Conservation (phyloP, 2,888 invertebrate genomes). For the Chrysina gloriosa region DNA sequence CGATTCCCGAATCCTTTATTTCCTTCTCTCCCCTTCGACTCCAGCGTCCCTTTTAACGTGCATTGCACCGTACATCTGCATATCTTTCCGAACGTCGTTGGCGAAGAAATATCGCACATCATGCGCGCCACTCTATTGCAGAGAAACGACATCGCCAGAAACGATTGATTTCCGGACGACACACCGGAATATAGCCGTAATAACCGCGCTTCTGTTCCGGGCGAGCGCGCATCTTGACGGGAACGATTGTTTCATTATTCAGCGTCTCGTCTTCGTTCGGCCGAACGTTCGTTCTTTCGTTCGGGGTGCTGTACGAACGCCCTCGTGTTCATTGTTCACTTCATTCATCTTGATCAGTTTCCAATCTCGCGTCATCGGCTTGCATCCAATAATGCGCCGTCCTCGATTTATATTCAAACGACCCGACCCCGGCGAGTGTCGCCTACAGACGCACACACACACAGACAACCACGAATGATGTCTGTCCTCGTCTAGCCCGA, state of each 20-base stretch:
- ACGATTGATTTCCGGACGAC: conserved; percentile 20
- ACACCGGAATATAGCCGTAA: conserved; percentile 23
- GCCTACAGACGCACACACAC: conserved; percentile 16
- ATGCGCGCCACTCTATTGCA: background rate
- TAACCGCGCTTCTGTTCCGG: conserved; percentile 15
- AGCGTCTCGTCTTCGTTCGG: conserved; percentile 44
- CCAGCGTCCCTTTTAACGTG: too few relatives aligned
- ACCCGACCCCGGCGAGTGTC: conserved; percentile 45
- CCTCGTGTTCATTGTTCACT: conserved; percentile 48
- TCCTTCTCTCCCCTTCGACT: too few relatives aligned
- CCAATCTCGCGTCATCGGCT: conserved; percentile 59
- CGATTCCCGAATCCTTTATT: too few relatives aligned
- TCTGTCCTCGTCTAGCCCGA: background rate
- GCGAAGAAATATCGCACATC: conserved; percentile 7
- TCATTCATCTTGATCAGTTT: conserved; percentile 62
- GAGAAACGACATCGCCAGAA: conserved; percentile 8
- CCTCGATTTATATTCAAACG: conserved; percentile 55
- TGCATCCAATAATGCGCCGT: conserved; percentile 51
- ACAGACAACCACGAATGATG: conserved; percentile 1
- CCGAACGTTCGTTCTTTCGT: background rate
- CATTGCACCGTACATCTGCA: too few relatives aligned
- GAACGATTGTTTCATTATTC: conserved; percentile 52
- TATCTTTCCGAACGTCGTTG: too few relatives aligned
- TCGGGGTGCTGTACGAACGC: background rate
- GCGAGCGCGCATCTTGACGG: conserved; percentile 32